A percentile compares a stretch with the other conserved stretches of the same genome.
Evolutionary conservation across 1,140 invertebrate genomes (phyloP).

Genomic region (Dendroctonus ponderosae): DNA sequence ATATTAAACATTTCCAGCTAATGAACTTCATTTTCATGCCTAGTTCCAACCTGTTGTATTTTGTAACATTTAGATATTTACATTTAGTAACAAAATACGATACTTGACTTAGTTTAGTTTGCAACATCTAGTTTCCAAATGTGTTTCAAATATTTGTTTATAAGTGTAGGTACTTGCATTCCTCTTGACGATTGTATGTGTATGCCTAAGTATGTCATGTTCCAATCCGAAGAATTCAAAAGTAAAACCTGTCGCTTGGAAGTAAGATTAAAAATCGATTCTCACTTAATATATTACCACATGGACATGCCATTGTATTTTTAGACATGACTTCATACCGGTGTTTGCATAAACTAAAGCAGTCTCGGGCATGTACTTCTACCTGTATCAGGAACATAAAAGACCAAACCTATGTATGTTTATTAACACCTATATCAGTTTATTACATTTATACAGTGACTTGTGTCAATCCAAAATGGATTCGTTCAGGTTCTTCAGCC

Average conservation of each 20-base stretch:
- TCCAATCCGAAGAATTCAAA: no score
- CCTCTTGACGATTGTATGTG: no score
- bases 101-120: no score
- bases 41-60: no score
- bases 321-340: slow-evolving; percentile 31
- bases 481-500: slow-evolving; percentile 11
- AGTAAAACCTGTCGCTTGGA: slow-evolving; percentile 8
- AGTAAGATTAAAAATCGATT: slow-evolving; percentile 22
- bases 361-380: slow-evolving; percentile 11
- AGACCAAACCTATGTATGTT: slow-evolving; percentile 28
- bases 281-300: slow-evolving; percentile 8
- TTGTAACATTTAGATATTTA: no score
- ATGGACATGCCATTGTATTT: slow-evolving; percentile 14
- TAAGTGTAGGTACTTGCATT: no score
- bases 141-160: no score
- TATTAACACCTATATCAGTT: slow-evolving; percentile 31
- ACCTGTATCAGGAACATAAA: slow-evolving; percentile 23
- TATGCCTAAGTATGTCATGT: no score
- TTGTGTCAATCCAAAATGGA: slow-evolving; percentile 18
- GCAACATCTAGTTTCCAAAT: no score
- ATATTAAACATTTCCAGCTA: no score
- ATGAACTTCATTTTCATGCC: no score
- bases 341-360: slow-evolving; percentile 29
- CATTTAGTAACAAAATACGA: no score
- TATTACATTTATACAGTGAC: slow-evolving; percentile 22